Percentiles rank a stretch among this genome's conserved stretches.
These are phyloP conservation scores for Spea multiplicata DNA, from an alignment of 2,113 vertebrate species.

Conservation along the genomic window DNA sequence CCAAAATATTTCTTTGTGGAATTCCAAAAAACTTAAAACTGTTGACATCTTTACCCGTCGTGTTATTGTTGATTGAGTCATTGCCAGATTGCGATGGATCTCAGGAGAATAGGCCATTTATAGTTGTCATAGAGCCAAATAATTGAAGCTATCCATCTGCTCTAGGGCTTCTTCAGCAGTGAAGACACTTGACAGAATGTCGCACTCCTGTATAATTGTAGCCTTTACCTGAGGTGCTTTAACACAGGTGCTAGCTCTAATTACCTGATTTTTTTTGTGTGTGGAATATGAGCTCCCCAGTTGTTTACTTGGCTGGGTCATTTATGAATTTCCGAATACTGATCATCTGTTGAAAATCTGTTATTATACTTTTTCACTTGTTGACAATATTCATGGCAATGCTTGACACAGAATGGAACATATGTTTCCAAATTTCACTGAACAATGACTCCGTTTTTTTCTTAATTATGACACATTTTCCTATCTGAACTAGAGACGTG, in stretches of 20 bases:
- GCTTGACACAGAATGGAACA: constrained; percentile 21
- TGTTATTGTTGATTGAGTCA: constrained; percentile 28
- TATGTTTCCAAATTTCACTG: constrained; percentile 29
- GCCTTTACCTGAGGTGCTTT: constrained; percentile 32
- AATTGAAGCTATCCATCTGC: constrained; percentile 45
- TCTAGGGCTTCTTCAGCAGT: constrained; percentile 32
- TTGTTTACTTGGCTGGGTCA: background rate
- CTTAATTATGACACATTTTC: constrained; percentile 38
- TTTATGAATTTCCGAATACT: constrained; percentile 13
- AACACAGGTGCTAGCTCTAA: constrained; percentile 41
- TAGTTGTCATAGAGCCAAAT: constrained; percentile 41
- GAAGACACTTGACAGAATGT: constrained; percentile 42
- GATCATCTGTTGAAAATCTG: constrained; percentile 31
- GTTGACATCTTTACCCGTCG: constrained; percentile 27
- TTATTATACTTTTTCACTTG: constrained; percentile 34
- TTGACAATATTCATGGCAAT: constrained; percentile 39
- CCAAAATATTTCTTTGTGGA: background rate
- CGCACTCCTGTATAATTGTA: constrained; percentile 27
- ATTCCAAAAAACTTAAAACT: constrained; percentile 2
- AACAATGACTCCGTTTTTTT: constrained; percentile 25
- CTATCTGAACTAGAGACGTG: constrained; percentile 23
- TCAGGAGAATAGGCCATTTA: constrained; percentile 34
- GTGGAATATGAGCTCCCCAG: constrained; percentile 23
- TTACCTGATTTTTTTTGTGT: constrained; percentile 27
- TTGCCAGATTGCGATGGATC: constrained; percentile 18